Percentiles rank a stretch among this genome's conserved stretches.
Conservation (phyloP, 2,888 invertebrate genomes). For the Callinectes sapidus region DNA sequence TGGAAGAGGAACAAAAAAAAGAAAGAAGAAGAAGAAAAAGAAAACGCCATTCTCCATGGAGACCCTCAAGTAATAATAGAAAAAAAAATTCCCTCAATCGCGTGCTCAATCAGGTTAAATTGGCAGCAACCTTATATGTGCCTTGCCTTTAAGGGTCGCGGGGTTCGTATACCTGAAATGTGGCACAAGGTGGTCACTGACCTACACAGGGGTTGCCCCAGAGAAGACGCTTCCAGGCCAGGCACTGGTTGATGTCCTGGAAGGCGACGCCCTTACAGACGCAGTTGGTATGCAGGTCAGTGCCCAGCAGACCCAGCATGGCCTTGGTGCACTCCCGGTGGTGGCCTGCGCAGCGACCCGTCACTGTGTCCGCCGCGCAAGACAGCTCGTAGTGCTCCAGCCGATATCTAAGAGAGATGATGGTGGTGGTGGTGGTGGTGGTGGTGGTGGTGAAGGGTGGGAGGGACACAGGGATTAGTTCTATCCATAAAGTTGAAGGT, state of each 20-base stretch:
- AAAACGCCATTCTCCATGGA: background rate
- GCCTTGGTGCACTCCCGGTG: constrained; percentile 89
- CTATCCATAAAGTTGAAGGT: too few relatives aligned
- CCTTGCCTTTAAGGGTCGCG: background rate
- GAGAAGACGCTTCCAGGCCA: constrained; percentile 91
- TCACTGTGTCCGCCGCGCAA: constrained; percentile 92
- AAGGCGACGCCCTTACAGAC: constrained; percentile 82
- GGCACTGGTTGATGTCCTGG: constrained; percentile 89
- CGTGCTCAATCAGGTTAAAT: background rate
- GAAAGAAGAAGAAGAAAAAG: too few relatives aligned
- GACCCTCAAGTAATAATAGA: background rate
- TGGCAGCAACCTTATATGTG: background rate
- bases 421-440: background rate
- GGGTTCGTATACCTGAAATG: background rate
- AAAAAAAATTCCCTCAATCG: background rate
- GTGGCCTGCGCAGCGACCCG: constrained; percentile 91
- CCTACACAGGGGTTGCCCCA: constrained; percentile 93
- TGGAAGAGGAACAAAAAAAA: background rate
- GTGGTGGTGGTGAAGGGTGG: background rate
- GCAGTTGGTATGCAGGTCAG: constrained; percentile 89
- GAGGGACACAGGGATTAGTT: background rate
- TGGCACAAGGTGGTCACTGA: background rate
- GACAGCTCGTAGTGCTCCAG: constrained; percentile 92
- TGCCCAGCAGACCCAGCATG: constrained; percentile 91
- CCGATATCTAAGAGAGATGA: constrained; percentile 79